phyloP scores from a whole-genome alignment of 1,140 invertebrate species.

The Eciton burchellii region DNA sequence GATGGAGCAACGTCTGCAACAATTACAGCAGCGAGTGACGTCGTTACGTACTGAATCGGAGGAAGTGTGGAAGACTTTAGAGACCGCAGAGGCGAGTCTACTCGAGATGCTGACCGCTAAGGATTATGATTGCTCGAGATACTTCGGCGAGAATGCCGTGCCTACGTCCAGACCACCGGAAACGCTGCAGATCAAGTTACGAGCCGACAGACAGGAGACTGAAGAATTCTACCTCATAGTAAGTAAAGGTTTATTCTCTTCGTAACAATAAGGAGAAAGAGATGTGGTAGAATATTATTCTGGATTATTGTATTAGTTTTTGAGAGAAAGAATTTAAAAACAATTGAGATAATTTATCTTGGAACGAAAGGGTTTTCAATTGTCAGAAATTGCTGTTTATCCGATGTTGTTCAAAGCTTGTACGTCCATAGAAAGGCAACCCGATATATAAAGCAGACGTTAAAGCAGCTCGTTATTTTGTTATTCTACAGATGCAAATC shows the following conservation, averaged over 20 bases:
- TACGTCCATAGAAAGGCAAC: no score
- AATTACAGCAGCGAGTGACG: slow-evolving; percentile 93
- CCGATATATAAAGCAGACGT: no score
- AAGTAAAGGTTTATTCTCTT: slow-evolving; percentile 76
- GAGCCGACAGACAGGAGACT: slow-evolving; percentile 93
- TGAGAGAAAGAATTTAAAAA: no score
- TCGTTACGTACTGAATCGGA: slow-evolving; percentile 95
- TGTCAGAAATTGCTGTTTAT: no score
- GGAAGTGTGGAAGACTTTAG: slow-evolving; percentile 98
- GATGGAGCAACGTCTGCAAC: slow-evolving; percentile 92
- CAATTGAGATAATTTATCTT: no score
- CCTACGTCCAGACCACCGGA: slow-evolving; percentile 88
- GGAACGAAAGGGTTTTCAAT: no score
- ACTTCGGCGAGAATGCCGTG: slow-evolving; percentile 88
- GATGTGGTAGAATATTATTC: slow-evolving; percentile 41
- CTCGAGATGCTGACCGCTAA: slow-evolving; percentile 93
- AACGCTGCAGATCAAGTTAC: slow-evolving; percentile 89
- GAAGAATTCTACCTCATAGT: slow-evolving; percentile 95
- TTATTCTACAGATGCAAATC: no score
- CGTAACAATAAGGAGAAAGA: neutral
- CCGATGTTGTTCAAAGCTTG: neutral
- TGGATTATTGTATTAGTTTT: no score
- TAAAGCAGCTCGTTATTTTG: no score
- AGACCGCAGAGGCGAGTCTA: slow-evolving; percentile 95
- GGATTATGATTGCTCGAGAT: slow-evolving; percentile 92